phyloP scores from a whole-genome alignment of 2,888 invertebrate genomes.

The Halictus quadricinctus region DNA sequence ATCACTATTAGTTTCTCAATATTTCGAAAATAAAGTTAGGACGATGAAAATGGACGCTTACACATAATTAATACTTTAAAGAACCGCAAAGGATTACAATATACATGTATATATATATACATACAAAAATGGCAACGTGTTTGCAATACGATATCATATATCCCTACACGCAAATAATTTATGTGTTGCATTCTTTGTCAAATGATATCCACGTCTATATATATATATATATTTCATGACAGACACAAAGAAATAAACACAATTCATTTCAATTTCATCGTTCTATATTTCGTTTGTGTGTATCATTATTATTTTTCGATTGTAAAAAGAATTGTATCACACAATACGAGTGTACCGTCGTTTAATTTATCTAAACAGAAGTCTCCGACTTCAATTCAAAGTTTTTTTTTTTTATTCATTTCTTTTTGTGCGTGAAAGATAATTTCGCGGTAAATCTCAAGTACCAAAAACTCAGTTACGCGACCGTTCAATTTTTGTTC shows the following conservation, averaged over 20 bases:
- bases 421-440: conserved; percentile 37
- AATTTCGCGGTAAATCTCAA: conserved; percentile 15
- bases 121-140: conserved; percentile 18
- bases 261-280: conserved; percentile 7
- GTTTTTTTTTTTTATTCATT: not conserved
- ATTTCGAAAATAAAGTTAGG: conserved; percentile 9
- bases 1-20: conserved; percentile 25
- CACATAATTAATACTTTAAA: conserved; percentile 23
- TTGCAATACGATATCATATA: conserved; percentile 8
- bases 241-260: conserved; percentile 25
- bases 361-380: not conserved
- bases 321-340: conserved; percentile 10
- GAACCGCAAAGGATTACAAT: conserved; percentile 36
- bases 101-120: conserved; percentile 24
- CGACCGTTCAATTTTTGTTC: conserved; percentile 1
- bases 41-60: conserved; percentile 17
- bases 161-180: conserved; percentile 30
- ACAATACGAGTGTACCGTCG: not conserved
- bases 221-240: conserved; percentile 26
- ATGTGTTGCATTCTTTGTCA: conserved; percentile 19
- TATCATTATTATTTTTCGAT: conserved; percentile 1
- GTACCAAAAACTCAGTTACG: conserved; percentile 1
- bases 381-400: not conserved
- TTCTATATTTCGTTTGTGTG: not conserved
- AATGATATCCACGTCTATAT: conserved; percentile 16